Evolutionary conservation across 2,113 vertebrate species (phyloP), one percentile per base, ranked within the genome.

Genomic region (Isichthys henryi): DNA sequence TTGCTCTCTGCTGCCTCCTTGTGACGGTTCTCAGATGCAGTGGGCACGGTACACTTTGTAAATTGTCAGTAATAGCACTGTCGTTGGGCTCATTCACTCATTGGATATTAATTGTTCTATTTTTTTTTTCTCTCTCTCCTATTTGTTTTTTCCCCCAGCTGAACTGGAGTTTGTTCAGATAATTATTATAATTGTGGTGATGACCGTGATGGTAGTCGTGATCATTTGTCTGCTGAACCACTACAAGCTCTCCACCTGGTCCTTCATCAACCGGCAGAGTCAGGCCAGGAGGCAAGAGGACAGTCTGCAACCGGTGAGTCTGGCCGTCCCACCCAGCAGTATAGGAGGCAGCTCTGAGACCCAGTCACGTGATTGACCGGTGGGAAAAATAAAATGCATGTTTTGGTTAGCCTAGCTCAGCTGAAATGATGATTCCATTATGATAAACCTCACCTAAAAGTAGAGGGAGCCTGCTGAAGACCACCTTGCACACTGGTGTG

Each of bases 141-240:
- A 15, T 88, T 83, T n/a, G 21, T 50, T 19, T 21, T 21, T 43
- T 86, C 1, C 93, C 90, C 46, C 95, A 99, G 98, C 98, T 96
- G 98, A 99, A 96, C 96, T 99, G 97, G 98, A 98, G 95, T 98
- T 98, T 92, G 96, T 98, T 95, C 98, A 99, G 95, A 98, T 99
- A 93, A 95, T 99, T 95, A 97, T 99, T 92, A 97, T 99, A 91
- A 96, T 99, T 5, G 97, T 99, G 94, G 98, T 98, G 94, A 98
- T 99, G 95, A 99, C 98, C 21, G 97, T 99, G 95, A 99, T 99
- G 98, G 97, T 99, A 86, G 97, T 99, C 92, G 98, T 99, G 91
- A 97, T 99, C 93, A 96, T 99, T 95, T 99, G 98, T 95, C 95
- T 99, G 94, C 96, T 99, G 93, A 99, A 98, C 95, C 98, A 99